Conservation (phyloP, 1,140 invertebrate genomes). For the Zaprionus inermis region DNA sequence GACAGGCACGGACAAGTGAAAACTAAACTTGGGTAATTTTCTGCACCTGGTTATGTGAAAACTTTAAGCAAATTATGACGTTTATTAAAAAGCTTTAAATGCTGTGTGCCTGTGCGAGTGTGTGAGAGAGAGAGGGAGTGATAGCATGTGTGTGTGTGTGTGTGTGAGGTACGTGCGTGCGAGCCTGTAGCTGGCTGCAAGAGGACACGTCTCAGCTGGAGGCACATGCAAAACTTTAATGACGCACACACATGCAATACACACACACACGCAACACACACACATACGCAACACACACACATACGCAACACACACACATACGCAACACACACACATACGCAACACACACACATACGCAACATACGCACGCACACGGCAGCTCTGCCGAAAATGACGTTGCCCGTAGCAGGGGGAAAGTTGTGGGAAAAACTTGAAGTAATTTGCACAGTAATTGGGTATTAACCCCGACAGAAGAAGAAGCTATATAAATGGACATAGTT, state of each 20-base stretch:
- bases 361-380: constrained; percentile 17
- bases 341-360: constrained; percentile 13
- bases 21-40: constrained; percentile 40
- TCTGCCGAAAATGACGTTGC: constrained; percentile 37
- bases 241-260: constrained; percentile 18
- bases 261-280: constrained; percentile 21
- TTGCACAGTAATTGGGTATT: constrained; percentile 83
- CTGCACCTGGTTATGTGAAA: constrained; percentile 62
- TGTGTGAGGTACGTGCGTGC: neutral
- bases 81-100: constrained; percentile 79
- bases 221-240: constrained; percentile 72
- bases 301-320: constrained; percentile 15
- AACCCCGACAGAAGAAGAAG: constrained; percentile 58
- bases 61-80: constrained; percentile 79
- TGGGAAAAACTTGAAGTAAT: constrained; percentile 73
- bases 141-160: neutral
- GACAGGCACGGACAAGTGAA: neutral
- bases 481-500: constrained; percentile 73
- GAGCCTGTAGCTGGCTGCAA: constrained; percentile 7
- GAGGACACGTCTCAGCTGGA: constrained; percentile 44
- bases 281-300: too few relatives aligned
- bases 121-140: neutral
- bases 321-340: constrained; percentile 55
- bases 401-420: constrained; percentile 53
- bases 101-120: neutral